Evolutionary conservation across 2,888 invertebrate genomes (phyloP).

Genomic region (Orchesellides sinensis): DNA sequence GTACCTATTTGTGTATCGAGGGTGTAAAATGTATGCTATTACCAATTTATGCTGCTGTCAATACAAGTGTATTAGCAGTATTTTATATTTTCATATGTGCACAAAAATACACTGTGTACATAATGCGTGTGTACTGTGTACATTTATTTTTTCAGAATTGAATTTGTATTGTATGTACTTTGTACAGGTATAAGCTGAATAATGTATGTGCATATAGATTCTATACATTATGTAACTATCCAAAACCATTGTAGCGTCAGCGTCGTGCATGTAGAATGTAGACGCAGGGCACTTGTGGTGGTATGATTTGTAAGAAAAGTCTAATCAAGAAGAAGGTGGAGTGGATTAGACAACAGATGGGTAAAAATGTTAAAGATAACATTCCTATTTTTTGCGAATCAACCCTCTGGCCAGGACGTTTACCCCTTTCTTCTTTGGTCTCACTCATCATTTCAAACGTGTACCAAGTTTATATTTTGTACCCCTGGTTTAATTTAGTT

Average conservation of each 20-base stretch:
- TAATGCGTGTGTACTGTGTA: background rate
- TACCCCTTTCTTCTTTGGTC: conserved; percentile 45
- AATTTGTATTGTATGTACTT: too few relatives aligned
- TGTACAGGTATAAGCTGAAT: background rate
- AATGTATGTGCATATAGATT: background rate
- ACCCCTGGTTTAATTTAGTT: conserved; percentile 20
- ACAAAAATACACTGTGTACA: background rate
- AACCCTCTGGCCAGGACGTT: conserved; percentile 64
- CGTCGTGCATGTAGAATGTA: too few relatives aligned
- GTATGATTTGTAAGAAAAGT: conserved; percentile 10
- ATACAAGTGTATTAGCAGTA: background rate
- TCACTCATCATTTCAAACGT: conserved; percentile 27
- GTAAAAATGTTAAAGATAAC: conserved; percentile 45
- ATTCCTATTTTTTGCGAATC: conserved; percentile 58
- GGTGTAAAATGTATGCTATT: background rate
- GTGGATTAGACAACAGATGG: conserved; percentile 72
- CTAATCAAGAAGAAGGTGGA: conserved; percentile 68
- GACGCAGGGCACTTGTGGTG: background rate
- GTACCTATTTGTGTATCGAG: conserved; percentile 31
- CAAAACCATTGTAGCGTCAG: too few relatives aligned
- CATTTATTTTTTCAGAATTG: background rate
- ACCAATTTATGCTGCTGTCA: conserved; percentile 7
- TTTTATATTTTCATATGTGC: background rate
- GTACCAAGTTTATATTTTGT: background rate
- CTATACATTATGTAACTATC: background rate